Evolutionary conservation across 1,140 invertebrate genomes (phyloP).

Genomic region (Trinorchestia longiramus): DNA sequence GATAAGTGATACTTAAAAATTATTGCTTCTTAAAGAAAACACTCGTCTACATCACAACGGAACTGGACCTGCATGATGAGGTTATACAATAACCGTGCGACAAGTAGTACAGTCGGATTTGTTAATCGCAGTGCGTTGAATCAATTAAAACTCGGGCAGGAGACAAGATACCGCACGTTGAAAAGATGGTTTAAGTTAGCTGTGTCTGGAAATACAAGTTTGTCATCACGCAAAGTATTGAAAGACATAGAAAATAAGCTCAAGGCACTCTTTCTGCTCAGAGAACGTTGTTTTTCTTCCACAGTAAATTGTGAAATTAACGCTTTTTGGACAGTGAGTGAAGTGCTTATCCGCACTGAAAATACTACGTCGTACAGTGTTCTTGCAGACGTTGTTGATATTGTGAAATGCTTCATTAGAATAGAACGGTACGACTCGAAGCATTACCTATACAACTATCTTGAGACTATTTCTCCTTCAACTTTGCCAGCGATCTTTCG

Average conservation of each 20-base stretch:
- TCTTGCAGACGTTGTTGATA: background rate
- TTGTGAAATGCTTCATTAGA: background rate
- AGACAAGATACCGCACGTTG: background rate
- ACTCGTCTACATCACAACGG: background rate
- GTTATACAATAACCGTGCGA: background rate
- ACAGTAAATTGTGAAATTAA: background rate
- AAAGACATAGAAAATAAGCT: background rate
- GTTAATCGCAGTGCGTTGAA: background rate
- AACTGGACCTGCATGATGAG: background rate
- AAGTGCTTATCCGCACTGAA: background rate
- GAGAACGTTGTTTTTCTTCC: background rate
- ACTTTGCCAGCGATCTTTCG: background rate
- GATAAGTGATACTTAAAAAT: background rate
- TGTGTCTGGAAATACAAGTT: background rate
- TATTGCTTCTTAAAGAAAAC: background rate
- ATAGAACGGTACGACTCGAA: background rate
- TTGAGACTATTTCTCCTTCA: background rate
- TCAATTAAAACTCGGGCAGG: background rate
- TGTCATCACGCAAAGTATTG: background rate
- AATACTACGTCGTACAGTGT: background rate
- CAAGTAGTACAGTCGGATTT: background rate
- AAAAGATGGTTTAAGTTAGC: background rate
- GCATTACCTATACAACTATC: background rate
- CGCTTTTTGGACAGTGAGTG: background rate
- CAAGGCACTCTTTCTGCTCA: background rate